Conservation (phyloP, 2,113 vertebrate species). For the Chaetura pelagica region DNA sequence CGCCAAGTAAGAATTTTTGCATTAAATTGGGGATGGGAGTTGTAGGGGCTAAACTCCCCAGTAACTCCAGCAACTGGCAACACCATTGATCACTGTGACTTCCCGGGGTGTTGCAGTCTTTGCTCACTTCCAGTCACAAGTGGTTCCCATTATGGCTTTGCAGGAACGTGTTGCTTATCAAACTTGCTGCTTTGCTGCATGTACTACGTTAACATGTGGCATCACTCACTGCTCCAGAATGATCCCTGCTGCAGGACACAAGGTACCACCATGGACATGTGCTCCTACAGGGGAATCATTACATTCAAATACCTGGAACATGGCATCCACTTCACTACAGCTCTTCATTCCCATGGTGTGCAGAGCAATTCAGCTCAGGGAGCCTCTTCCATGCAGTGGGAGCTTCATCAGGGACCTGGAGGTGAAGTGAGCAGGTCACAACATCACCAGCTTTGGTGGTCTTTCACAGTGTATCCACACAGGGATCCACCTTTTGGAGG, state of each 20-base stretch:
- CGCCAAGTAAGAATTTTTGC: neutral
- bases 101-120: neutral
- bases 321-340: neutral
- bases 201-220: fast-evolving
- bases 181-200: neutral
- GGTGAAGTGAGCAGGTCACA: neutral
- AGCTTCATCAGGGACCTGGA: fast-evolving
- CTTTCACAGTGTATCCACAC: neutral
- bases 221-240: neutral
- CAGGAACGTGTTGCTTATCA: neutral
- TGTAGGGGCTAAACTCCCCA: neutral
- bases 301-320: neutral
- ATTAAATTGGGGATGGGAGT: neutral
- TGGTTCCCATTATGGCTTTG: neutral
- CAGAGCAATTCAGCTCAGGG: neutral
- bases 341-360: neutral
- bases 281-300: neutral
- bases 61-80: neutral
- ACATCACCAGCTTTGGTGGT: neutral
- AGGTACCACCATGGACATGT: neutral
- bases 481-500: neutral
- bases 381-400: neutral
- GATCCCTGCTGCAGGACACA: neutral
- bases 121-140: neutral
- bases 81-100: neutral